A percentile compares a stretch with the other conserved stretches of the same genome.
These are phyloP conservation scores for Papilio helenus DNA, from an alignment of 1,140 invertebrate genomes.

Conservation along the genomic window DNA sequence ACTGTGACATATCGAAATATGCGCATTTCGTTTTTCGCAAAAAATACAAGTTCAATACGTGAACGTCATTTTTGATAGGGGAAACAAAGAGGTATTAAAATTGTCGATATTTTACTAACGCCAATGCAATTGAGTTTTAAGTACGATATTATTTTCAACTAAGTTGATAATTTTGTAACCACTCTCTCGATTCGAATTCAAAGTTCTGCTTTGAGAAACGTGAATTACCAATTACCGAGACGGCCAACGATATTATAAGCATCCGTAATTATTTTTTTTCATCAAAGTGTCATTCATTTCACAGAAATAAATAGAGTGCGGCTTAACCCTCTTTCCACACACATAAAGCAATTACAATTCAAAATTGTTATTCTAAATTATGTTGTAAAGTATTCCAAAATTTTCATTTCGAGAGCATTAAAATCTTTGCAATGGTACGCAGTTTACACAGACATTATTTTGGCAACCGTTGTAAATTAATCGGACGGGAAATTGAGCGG, in stretches of 20 bases:
- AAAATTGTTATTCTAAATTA: too few relatives aligned
- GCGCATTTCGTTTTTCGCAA: background rate
- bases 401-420: too few relatives aligned
- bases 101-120: background rate
- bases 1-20: background rate
- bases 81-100: background rate
- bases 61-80: background rate
- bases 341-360: too few relatives aligned
- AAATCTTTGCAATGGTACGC: too few relatives aligned
- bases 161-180: background rate
- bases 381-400: too few relatives aligned
- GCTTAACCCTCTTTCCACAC: background rate
- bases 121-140: background rate
- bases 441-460: too few relatives aligned
- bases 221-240: background rate
- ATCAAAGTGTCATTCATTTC: background rate
- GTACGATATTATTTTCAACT: background rate
- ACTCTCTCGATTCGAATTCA: background rate
- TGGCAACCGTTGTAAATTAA: too few relatives aligned
- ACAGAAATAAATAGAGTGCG: background rate
- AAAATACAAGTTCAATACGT: constrained; percentile 13
- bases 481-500: too few relatives aligned
- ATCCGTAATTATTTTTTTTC: too few relatives aligned
- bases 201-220: background rate
- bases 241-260: too few relatives aligned